Evolutionary conservation across 2,888 invertebrate genomes (phyloP).

Genomic region (Torymus tubicola): DNA sequence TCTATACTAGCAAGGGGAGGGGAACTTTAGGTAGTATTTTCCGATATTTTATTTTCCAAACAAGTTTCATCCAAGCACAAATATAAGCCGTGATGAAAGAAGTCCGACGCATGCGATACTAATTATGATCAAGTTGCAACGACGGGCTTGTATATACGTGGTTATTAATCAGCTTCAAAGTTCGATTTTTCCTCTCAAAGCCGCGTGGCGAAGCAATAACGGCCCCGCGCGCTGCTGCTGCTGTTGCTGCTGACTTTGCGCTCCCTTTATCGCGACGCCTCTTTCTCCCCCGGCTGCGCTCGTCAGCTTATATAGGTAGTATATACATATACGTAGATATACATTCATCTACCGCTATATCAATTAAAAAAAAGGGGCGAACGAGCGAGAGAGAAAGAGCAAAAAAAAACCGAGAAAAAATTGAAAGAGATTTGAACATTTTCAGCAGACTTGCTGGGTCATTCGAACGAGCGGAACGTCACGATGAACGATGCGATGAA

Average conservation of each 20-base stretch:
- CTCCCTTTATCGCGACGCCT: constrained; percentile 18
- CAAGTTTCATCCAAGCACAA: no score
- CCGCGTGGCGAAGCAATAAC: background rate
- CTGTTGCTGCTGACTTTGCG: background rate
- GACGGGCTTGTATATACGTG: no score
- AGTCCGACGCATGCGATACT: background rate
- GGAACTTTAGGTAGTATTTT: no score
- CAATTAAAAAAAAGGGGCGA: constrained; percentile 16
- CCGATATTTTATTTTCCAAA: no score
- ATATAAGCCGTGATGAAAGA: no score
- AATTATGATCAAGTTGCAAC: background rate
- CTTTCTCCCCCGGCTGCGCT: constrained; percentile 13
- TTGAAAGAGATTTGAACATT: background rate
- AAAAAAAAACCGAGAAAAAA: no score
- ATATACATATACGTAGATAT: no score
- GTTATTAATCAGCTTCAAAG: constrained; percentile 37
- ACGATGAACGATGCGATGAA: constrained; percentile 34
- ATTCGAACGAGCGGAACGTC: constrained; percentile 44
- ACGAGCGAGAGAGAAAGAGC: background rate
- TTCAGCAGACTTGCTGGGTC: constrained; percentile 44
- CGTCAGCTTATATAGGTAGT: no score
- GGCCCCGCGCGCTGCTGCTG: background rate
- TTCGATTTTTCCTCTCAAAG: constrained; percentile 20
- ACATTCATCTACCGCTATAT: background rate
- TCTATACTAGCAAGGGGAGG: no score